Evolutionary conservation across 2,888 invertebrate species (phyloP).

Genomic region (Bibio marci): DNA sequence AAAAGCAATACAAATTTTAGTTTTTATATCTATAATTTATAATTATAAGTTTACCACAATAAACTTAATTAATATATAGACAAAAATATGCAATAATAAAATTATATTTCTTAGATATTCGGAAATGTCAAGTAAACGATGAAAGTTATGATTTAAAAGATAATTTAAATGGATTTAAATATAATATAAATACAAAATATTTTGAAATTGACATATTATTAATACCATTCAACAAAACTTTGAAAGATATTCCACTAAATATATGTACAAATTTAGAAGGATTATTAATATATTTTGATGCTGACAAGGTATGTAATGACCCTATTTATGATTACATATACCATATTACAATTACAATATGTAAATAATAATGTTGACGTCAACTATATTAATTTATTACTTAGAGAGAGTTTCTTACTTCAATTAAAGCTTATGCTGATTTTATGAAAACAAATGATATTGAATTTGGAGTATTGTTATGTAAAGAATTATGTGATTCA

Average conservation of each 20-base stretch:
- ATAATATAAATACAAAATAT: constrained; percentile 15
- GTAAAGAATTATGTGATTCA: constrained; percentile 14
- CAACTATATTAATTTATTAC: not conserved
- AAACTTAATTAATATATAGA: not conserved
- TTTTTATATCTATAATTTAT: not conserved
- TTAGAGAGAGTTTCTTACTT: not conserved
- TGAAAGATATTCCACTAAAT: constrained; percentile 11
- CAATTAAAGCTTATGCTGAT: constrained; percentile 10
- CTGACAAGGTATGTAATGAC: constrained; percentile 15
- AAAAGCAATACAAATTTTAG: not conserved
- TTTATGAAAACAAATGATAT: constrained; percentile 14
- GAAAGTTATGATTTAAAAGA: constrained; percentile 1
- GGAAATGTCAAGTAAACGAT: constrained; percentile 4
- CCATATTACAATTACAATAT: not conserved
- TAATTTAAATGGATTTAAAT: constrained; percentile 12
- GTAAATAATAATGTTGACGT: not conserved
- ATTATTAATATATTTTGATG: constrained; percentile 15
- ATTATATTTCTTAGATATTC: constrained; percentile 4
- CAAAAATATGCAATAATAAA: not conserved
- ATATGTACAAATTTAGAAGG: constrained; percentile 13
- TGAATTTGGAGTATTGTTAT: constrained; percentile 15
- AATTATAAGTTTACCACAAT: not conserved
- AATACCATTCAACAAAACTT: constrained; percentile 12
- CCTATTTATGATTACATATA: no score
- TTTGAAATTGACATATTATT: constrained; percentile 14